A percentile compares a stretch with the other conserved stretches of the same genome.
phyloP scores from a whole-genome alignment of 2,113 vertebrate genomes.

The Nesogale talazaci region DNA sequence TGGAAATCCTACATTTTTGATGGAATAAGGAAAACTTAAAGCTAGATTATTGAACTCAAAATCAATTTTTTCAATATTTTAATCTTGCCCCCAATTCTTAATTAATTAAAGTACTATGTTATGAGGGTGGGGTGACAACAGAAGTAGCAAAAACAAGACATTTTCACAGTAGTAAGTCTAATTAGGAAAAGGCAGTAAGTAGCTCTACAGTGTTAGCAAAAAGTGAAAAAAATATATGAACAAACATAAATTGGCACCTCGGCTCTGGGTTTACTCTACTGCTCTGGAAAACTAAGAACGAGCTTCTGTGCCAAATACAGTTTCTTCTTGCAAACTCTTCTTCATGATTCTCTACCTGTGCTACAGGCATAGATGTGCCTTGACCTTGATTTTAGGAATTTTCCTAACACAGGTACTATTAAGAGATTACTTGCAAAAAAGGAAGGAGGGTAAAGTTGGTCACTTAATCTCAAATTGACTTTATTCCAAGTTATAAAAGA shows the following conservation, averaged over 20 bases:
- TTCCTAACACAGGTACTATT: background rate
- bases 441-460: background rate
- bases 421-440: background rate
- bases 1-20: background rate
- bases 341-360: background rate
- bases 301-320: background rate
- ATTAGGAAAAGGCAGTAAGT: background rate
- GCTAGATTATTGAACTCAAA: background rate
- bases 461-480: background rate
- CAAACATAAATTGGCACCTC: background rate
- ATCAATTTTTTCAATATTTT: background rate
- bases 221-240: constrained; percentile 15
- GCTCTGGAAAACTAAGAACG: background rate
- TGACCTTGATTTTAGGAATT: background rate
- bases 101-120: background rate
- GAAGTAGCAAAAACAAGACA: no score
- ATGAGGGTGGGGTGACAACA: background rate
- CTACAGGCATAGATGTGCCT: background rate
- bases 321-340: background rate
- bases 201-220: background rate
- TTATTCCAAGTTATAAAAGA: background rate
- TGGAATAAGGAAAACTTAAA: background rate
- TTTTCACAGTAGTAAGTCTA: background rate
- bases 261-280: background rate
- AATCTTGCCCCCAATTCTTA: background rate